phyloP scores from a whole-genome alignment of 1,140 invertebrate species.

The Batillaria attramentaria region DNA sequence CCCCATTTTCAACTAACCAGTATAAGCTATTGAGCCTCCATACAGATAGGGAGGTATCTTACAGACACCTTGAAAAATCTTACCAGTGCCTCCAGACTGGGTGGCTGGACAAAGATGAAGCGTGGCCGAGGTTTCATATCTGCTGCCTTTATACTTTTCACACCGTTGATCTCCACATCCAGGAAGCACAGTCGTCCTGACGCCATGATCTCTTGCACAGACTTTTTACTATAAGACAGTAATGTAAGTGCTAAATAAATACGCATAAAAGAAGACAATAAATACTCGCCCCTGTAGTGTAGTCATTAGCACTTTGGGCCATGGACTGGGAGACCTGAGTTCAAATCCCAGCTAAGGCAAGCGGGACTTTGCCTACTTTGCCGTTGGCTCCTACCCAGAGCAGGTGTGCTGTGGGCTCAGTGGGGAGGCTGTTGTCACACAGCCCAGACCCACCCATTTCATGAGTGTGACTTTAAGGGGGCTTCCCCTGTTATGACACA shows the following conservation, averaged over 20 bases:
- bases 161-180: constrained; percentile 97
- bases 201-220: constrained; percentile 85
- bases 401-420: no score
- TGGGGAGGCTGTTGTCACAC: no score
- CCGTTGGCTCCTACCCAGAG: no score
- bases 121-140: constrained; percentile 88
- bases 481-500: no score
- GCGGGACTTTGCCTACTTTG: no score
- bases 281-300: no score
- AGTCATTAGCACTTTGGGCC: no score
- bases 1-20: not conserved
- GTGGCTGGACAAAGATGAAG: constrained; percentile 95
- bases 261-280: no score
- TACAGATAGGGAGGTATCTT: not conserved
- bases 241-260: constrained; percentile 4
- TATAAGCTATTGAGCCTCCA: not conserved
- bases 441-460: no score
- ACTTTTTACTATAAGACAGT: constrained; percentile 82
- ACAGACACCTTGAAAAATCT: constrained; percentile 34
- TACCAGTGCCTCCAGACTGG: constrained; percentile 81
- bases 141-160: constrained; percentile 90
- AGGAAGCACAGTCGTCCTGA: constrained; percentile 92
- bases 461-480: no score
- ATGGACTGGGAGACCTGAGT: no score
- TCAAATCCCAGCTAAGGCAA: no score